Base-by-base conservation (phyloP, 1,140 invertebrate species). In the Drosophila albomicans region DNA sequence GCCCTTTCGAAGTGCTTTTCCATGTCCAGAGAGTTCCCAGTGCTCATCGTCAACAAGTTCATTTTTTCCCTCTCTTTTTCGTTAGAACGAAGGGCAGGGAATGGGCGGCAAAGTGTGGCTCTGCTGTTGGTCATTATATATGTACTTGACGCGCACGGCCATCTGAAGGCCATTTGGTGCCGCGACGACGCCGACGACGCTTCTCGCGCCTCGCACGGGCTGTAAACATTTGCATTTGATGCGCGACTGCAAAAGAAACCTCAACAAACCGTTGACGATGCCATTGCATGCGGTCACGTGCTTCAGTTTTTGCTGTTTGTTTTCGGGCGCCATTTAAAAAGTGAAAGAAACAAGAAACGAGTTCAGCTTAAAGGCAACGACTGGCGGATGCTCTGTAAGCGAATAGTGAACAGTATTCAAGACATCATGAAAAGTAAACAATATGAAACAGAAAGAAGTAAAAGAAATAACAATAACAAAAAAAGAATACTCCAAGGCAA, bases 221-320 rank as follows among this genome's bases (percentile, higher is more conserved):
- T 70, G 78, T 82, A 84, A 82, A 84, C 80, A 82, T 82, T 82
- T 84, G 74, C 80, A 82, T 82, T 75, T 75, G 75, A 58, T 45
- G 48, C 63, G 54, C 35, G 45, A 25, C 3, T 11, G 5, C 1
- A 25, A 25, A 11, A 16, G 15, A 63, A 63, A 48, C 25, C 58
- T 45, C 38, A 57, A 35, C 30, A 28, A 38, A 25, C 15, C 15
- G 65, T 25, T 25, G 51, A 20, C 32, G 32, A 52, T 58, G 35
- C 20, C 5, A 35, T 5, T 10, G 63, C 30, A 74, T 74, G 64
- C 49, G 65, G 71, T 74, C 71, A 74, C 71, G 64, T 74, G 71
- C 71, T 74, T 35, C 57, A 46, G 28, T 61, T 45, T 52, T 62
- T 54, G 57, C 25, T 46, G 70, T 73, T 73, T 73, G 64, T 67